These are phyloP conservation scores for Microtus pennsylvanicus DNA, from an alignment of 2,113 vertebrate species.

Conservation along the genomic window DNA sequence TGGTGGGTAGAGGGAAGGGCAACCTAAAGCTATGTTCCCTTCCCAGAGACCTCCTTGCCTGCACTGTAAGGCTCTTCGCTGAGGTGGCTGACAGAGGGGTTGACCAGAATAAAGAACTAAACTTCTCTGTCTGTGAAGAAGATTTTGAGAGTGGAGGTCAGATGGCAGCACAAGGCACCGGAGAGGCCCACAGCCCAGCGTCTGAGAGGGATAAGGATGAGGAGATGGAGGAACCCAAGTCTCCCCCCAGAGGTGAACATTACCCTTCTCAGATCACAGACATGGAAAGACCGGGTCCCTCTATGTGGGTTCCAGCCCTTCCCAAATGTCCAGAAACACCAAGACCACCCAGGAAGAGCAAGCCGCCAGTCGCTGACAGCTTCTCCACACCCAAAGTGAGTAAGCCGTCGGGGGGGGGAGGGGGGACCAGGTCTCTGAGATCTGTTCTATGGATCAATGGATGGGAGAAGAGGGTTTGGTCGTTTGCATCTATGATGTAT, in stretches of 20 bases:
- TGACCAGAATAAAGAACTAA: slow-evolving; percentile 86
- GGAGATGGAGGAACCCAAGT: slow-evolving; percentile 48
- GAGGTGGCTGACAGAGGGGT: slow-evolving; percentile 82
- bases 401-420: accelerated
- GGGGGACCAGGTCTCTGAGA: background rate
- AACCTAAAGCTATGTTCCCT: accelerated
- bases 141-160: slow-evolving; percentile 80
- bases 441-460: background rate
- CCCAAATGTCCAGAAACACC: slow-evolving; percentile 84
- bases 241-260: slow-evolving; percentile 64
- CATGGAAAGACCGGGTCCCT: slow-evolving; percentile 64
- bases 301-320: background rate
- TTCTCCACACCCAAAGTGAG: slow-evolving; percentile 94
- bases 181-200: background rate
- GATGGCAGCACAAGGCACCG: slow-evolving; percentile 70
- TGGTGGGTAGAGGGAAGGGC: background rate
- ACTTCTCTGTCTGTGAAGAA: slow-evolving; percentile 90
- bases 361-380: slow-evolving; percentile 89
- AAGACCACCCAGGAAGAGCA: slow-evolving; percentile 88
- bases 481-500: background rate
- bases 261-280: slow-evolving; percentile 6
- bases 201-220: background rate
- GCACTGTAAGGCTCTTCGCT: background rate
- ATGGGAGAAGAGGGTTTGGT: background rate
- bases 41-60: background rate